Conservation (phyloP, 92 coral and sea anemone species). For the Isaurus tuberculatus region DNA sequence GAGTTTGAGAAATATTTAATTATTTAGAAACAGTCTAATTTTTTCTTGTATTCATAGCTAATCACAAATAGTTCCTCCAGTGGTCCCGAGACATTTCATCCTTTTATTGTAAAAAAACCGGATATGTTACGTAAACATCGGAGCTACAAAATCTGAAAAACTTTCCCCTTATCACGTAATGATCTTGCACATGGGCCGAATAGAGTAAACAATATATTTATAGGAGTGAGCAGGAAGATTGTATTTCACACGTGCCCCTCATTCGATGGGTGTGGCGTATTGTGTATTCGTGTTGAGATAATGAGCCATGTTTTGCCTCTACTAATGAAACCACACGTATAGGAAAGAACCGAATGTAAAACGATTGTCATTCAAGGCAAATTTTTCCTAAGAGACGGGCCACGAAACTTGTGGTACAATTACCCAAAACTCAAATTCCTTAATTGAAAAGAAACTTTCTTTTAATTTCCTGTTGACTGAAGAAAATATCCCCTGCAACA, state of each 20-base stretch:
- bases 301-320: constrained; percentile 67
- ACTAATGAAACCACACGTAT: constrained; percentile 60
- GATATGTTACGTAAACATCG: background rate
- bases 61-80: too few species aligned
- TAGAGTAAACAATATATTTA: constrained; percentile 72
- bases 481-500: background rate
- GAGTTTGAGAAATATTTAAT: constrained; percentile 14
- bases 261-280: constrained; percentile 80
- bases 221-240: constrained; percentile 69
- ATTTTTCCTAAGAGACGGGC: constrained; percentile 31
- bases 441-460: background rate
- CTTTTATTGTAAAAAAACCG: too few species aligned
- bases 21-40: background rate
- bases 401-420: constrained; percentile 34
- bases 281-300: constrained; percentile 67
- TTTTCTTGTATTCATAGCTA: background rate
- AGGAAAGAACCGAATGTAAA: constrained; percentile 58
- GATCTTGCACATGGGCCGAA: constrained; percentile 66
- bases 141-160: background rate
- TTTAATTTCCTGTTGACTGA: background rate
- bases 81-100: too few species aligned
- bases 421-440: background rate
- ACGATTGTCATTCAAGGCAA: constrained; percentile 21
- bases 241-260: constrained; percentile 85
- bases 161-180: constrained; percentile 33